Evolutionary conservation across 2,797 vertebrate species (phyloP).

Genomic region (Hydrolagus colliei): DNA sequence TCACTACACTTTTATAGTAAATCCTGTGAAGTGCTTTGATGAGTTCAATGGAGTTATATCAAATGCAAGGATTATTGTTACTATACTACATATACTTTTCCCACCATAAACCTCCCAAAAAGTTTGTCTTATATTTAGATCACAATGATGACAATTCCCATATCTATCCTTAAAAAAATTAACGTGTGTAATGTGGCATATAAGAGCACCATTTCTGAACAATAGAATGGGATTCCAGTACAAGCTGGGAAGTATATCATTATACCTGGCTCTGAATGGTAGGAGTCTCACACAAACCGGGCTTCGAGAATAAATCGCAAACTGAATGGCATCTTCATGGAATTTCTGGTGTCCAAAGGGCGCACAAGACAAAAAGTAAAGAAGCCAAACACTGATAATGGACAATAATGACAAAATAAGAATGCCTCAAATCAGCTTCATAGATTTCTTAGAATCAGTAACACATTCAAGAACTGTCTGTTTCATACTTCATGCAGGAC

Average conservation of each 20-base stretch:
- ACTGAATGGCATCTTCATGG: background rate
- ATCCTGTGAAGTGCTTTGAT: too few species aligned
- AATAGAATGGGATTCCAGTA: too few species aligned
- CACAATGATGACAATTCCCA: too few species aligned
- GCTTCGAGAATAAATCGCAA: constrained; percentile 19
- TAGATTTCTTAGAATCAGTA: background rate
- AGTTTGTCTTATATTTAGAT: too few species aligned
- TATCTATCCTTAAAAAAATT: too few species aligned
- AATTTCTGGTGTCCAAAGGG: background rate
- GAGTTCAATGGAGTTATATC: too few species aligned
- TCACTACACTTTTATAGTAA: too few species aligned
- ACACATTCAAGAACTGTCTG: constrained; percentile 2
- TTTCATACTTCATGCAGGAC: background rate
- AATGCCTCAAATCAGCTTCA: background rate
- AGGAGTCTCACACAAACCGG: background rate
- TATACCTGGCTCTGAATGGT: background rate
- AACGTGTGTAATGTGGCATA: too few species aligned
- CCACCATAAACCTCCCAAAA: too few species aligned
- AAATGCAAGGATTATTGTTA: too few species aligned
- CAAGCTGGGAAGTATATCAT: background rate
- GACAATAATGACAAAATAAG: constrained; percentile 9
- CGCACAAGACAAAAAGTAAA: background rate
- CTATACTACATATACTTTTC: too few species aligned
- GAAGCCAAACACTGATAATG: constrained; percentile 13
- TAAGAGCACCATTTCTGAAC: too few species aligned